phyloP scores from a whole-genome alignment of 2,888 invertebrate genomes.

The Ashinkailepas kermadecensis region DNA sequence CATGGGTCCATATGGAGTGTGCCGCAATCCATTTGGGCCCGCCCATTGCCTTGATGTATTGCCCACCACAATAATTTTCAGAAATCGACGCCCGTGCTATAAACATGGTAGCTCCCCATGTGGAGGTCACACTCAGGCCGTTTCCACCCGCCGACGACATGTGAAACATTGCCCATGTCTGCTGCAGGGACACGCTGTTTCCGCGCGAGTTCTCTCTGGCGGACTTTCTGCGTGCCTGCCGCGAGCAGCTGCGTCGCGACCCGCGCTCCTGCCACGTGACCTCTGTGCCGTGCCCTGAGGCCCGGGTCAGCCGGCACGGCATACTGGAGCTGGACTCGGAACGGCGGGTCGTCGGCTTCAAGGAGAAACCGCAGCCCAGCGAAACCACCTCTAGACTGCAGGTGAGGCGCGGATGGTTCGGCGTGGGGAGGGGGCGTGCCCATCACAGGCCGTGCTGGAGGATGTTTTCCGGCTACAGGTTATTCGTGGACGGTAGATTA shows the following conservation, averaged over 20 bases:
- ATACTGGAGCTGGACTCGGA: constrained; percentile 31
- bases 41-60: too few relatives aligned
- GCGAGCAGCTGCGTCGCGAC: not conserved
- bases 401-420: not conserved
- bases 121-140: too few relatives aligned
- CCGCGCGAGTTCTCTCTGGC: constrained; percentile 27
- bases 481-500: too few relatives aligned
- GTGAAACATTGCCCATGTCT: not conserved
- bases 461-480: too few relatives aligned
- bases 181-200: constrained; percentile 30
- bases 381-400: constrained; percentile 26
- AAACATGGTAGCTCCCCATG: too few relatives aligned
- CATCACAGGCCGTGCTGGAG: too few relatives aligned
- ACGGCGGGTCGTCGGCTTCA: constrained; percentile 29
- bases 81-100: too few relatives aligned
- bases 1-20: too few relatives aligned
- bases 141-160: too few relatives aligned
- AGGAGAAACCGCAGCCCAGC: constrained; percentile 33
- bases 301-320: constrained; percentile 28
- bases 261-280: constrained; percentile 5
- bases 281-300: not conserved
- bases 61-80: too few relatives aligned
- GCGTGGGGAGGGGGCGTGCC: not conserved
- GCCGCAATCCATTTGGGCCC: too few relatives aligned
- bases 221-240: constrained; percentile 18